These are phyloP conservation scores for Sycon ciliatum DNA, from an alignment of 37 sponge, comb jelly and placozoan species.

Conservation along the genomic window DNA sequence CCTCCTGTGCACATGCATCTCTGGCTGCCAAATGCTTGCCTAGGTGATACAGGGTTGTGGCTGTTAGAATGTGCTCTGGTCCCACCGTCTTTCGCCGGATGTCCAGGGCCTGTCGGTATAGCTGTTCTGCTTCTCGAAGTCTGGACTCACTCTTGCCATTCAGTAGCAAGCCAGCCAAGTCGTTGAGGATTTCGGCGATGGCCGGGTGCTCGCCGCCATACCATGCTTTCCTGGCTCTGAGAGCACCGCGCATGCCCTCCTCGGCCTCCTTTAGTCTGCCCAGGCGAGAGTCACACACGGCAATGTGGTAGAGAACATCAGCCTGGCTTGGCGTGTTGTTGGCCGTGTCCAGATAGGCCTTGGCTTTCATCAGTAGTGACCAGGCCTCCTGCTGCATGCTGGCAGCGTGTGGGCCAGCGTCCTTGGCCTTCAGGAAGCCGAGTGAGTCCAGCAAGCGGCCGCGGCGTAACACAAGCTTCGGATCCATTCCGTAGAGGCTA, in stretches of 20 bases:
- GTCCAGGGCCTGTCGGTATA: not conserved
- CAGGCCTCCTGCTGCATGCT: not conserved
- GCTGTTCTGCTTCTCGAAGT: not conserved
- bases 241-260: not conserved
- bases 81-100: not conserved
- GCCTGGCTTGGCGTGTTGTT: not conserved
- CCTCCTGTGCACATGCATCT: too few species aligned
- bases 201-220: not conserved
- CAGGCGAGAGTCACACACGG: not conserved
- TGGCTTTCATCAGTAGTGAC: not conserved
- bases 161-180: not conserved
- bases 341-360: not conserved
- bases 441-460: not conserved
- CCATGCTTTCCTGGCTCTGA: not conserved
- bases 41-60: conserved; percentile 2
- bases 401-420: not conserved
- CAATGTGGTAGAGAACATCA: not conserved
- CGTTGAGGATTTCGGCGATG: not conserved
- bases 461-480: too few species aligned
- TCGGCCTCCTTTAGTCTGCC: not conserved
- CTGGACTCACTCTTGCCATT: too few species aligned
- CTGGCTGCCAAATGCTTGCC: too few species aligned
- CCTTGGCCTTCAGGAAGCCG: not conserved
- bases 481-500: not conserved
- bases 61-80: not conserved